A percentile compares a stretch with the other conserved stretches of the same genome.
These are phyloP conservation scores for Eilema depressum DNA, from an alignment of 2,888 invertebrate genomes.

Conservation along the genomic window DNA sequence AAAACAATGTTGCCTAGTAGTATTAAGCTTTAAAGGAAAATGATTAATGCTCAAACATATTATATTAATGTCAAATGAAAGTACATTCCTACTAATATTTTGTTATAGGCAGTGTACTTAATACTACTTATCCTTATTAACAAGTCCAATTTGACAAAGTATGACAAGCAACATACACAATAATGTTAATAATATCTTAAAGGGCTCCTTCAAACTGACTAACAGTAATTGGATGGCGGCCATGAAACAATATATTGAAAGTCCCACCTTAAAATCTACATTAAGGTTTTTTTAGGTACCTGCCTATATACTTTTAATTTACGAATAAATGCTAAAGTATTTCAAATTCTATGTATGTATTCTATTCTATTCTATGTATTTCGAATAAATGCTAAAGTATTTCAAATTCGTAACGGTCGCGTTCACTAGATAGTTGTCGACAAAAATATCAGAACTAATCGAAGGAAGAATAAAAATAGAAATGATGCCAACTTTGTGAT, in stretches of 20 bases:
- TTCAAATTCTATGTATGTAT: no score
- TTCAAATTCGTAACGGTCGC: no score
- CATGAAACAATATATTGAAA: neutral
- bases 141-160: neutral
- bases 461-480: constrained; percentile 35
- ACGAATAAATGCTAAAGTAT: no score
- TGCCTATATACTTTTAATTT: neutral
- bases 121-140: neutral
- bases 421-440: constrained; percentile 30
- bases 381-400: neutral
- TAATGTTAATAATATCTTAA: neutral
- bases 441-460: constrained; percentile 31
- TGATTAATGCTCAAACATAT: constrained; percentile 15
- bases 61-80: constrained; percentile 7
- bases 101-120: neutral
- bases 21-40: constrained; percentile 4
- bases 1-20: no score
- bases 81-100: neutral
- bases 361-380: no score
- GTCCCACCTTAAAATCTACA: neutral
- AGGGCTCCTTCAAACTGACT: neutral
- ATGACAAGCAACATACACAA: neutral
- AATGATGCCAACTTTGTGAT: constrained; percentile 35
- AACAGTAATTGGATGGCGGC: neutral
- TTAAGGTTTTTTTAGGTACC: neutral